phyloP scores from a whole-genome alignment of 1,140 invertebrate species.

The Elysia chlorotica region DNA sequence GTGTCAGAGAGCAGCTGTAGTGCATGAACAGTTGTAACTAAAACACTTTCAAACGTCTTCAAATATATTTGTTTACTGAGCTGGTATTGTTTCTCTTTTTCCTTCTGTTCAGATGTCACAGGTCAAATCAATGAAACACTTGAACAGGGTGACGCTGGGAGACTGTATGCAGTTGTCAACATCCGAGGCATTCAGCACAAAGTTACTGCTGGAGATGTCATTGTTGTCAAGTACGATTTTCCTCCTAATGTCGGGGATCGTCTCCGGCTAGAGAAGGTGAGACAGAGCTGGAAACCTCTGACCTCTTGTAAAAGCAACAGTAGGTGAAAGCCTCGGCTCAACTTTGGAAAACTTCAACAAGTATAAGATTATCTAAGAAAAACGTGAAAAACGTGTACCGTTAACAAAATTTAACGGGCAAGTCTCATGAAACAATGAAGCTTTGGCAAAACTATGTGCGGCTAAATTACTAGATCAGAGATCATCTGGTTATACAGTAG shows the following conservation, averaged over 20 bases:
- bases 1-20: too few relatives aligned
- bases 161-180: slow-evolving; percentile 86
- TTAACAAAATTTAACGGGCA: too few relatives aligned
- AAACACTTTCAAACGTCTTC: background rate
- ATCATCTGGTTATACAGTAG: too few relatives aligned
- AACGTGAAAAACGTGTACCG: too few relatives aligned
- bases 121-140: slow-evolving; percentile 23
- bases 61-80: background rate
- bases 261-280: slow-evolving; percentile 84
- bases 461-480: too few relatives aligned
- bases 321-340: too few relatives aligned
- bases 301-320: too few relatives aligned
- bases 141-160: slow-evolving; percentile 61
- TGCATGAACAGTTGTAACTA: too few relatives aligned
- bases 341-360: too few relatives aligned
- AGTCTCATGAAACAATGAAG: too few relatives aligned
- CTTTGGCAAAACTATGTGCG: too few relatives aligned
- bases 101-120: slow-evolving; percentile 13
- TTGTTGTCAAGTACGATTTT: slow-evolving; percentile 84
- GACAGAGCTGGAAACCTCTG: slow-evolving; percentile 14
- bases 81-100: background rate
- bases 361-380: too few relatives aligned
- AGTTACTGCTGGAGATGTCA: slow-evolving; percentile 83
- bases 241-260: slow-evolving; percentile 81
- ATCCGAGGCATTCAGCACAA: slow-evolving; percentile 84